phyloP scores from a whole-genome alignment of 2,113 vertebrate genomes.

The Oreochromis tanganicae region DNA sequence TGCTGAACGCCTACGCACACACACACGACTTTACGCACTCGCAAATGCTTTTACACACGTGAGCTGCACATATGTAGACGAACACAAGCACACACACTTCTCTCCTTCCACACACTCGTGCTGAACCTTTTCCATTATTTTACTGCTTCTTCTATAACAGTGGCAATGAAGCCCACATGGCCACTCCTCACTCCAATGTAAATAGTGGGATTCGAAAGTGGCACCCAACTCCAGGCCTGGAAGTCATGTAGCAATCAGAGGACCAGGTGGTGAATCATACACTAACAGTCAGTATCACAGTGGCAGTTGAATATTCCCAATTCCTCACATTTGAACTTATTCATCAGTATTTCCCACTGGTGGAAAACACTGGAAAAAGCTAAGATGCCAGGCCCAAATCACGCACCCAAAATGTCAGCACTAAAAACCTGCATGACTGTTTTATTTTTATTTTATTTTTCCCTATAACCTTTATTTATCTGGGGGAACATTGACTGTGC shows the following conservation, averaged over 20 bases:
- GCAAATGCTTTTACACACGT: conserved; percentile 40
- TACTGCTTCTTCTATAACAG: conserved; percentile 34
- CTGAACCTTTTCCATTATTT: conserved; percentile 51
- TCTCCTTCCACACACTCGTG: background rate
- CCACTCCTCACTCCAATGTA: conserved; percentile 18
- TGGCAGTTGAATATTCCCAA: conserved; percentile 31
- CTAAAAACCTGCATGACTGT: conserved; percentile 12
- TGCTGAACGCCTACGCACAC: conserved; percentile 53
- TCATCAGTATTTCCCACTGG: conserved; percentile 34
- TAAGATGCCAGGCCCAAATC: conserved; percentile 23
- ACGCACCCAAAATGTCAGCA: conserved; percentile 6
- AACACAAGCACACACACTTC: background rate
- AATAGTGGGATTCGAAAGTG: conserved; percentile 34
- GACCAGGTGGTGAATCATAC: conserved; percentile 34
- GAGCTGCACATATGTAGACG: background rate
- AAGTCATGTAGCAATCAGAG: conserved; percentile 8
- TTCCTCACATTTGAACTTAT: conserved; percentile 35
- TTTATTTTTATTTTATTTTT: conserved; percentile 4
- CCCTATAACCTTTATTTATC: conserved; percentile 27
- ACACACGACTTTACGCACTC: background rate
- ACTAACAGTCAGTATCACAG: background rate
- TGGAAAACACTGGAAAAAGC: conserved; percentile 42
- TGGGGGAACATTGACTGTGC: conserved; percentile 14
- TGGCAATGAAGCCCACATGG: conserved; percentile 13
- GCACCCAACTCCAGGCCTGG: conserved; percentile 3